A percentile compares a stretch with the other conserved stretches of the same genome.
Conservation (phyloP, 2,113 vertebrate genomes). For the Narcine bancroftii region DNA sequence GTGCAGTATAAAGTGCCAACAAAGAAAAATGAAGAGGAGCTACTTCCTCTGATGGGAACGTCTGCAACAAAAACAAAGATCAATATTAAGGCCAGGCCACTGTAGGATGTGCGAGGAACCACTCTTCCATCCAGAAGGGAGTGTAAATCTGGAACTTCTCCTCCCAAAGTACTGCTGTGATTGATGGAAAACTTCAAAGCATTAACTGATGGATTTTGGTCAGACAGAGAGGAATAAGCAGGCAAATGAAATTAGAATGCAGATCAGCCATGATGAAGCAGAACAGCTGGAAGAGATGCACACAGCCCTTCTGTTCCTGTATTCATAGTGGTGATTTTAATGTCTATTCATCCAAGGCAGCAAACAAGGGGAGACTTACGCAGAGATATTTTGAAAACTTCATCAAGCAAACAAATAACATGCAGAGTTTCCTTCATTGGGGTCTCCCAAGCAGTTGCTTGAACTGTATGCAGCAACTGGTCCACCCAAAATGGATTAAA, state of each 20-base stretch:
- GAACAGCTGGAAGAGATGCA: not conserved
- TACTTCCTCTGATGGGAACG: not conserved
- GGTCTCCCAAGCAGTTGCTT: not conserved
- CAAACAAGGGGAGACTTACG: not conserved
- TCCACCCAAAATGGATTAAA: not conserved
- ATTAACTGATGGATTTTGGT: not conserved
- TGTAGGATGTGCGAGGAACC: not conserved
- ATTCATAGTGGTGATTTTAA: not conserved
- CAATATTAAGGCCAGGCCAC: not conserved
- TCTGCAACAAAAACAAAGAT: not conserved
- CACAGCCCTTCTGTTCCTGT: not conserved
- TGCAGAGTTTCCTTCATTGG: not conserved
- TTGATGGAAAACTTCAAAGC: not conserved
- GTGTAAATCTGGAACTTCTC: not conserved
- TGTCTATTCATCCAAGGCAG: not conserved
- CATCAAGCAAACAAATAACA: not conserved
- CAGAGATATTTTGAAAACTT: not conserved
- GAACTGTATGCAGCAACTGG: not conserved
- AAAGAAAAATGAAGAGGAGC: not conserved
- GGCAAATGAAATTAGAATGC: not conserved
- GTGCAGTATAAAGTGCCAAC: not conserved
- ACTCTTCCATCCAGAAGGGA: not conserved
- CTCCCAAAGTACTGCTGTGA: not conserved
- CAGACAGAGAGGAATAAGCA: not conserved
- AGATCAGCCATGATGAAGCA: not conserved